These are phyloP conservation scores for Camptogramma bilineatum DNA, from an alignment of 2,888 invertebrate genomes.

Conservation along the genomic window DNA sequence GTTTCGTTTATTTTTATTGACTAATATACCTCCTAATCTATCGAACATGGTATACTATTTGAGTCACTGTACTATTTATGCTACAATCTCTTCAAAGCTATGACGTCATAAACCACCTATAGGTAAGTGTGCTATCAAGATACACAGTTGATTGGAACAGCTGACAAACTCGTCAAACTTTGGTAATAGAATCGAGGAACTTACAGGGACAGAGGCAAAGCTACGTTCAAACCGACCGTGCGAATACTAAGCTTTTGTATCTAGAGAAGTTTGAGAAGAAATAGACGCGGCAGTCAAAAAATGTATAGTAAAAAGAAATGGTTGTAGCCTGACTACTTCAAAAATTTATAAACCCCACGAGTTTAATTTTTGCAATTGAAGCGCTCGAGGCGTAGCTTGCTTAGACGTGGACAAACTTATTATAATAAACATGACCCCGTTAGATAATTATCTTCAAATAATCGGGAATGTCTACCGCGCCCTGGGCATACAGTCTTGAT, in stretches of 20 bases:
- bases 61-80: no score
- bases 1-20: no score
- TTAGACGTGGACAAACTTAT: no score
- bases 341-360: not conserved
- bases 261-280: not conserved
- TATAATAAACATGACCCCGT: no score
- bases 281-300: not conserved
- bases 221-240: conserved; percentile 50
- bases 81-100: not conserved
- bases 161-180: conserved; percentile 78
- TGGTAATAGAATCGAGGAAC: conserved; percentile 80
- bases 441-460: no score
- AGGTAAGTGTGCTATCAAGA: conserved; percentile 40
- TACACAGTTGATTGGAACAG: conserved; percentile 49
- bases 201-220: conserved; percentile 70
- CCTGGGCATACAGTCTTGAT: no score
- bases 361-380: no score
- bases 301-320: not conserved
- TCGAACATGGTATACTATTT: no score
- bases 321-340: no score
- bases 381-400: no score
- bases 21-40: no score
- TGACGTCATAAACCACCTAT: conserved; percentile 3
- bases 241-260: not conserved
- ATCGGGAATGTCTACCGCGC: no score